These are phyloP conservation scores for Sebastes taczanowskii DNA, from an alignment of 2,797 vertebrate species.

Conservation along the genomic window DNA sequence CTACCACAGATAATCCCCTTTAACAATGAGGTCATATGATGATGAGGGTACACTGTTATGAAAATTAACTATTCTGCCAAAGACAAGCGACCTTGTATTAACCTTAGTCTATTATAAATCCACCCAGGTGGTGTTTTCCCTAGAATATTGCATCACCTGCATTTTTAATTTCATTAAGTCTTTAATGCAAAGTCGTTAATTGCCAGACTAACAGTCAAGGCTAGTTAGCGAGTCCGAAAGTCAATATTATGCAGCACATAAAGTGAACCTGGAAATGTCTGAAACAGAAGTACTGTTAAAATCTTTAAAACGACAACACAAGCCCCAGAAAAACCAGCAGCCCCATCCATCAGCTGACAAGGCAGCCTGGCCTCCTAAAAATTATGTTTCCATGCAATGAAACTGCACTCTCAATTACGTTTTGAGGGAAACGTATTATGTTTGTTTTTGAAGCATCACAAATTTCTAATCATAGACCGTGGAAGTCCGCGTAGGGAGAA, in stretches of 20 bases:
- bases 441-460: too few species aligned
- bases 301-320: background rate
- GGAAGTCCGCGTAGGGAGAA: too few species aligned
- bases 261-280: slow-evolving; percentile 8
- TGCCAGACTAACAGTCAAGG: background rate
- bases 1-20: background rate
- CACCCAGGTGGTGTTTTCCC: slow-evolving; percentile 7
- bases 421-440: too few species aligned
- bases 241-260: slow-evolving; percentile 5
- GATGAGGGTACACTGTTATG: background rate
- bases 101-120: background rate
- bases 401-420: background rate
- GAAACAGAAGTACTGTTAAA: background rate
- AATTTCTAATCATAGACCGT: too few species aligned
- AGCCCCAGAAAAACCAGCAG: background rate
- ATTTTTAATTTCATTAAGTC: background rate
- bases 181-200: background rate
- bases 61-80: slow-evolving; percentile 9
- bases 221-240: slow-evolving; percentile 1
- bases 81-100: slow-evolving; percentile 15
- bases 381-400: background rate
- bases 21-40: background rate
- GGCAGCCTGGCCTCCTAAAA: background rate
- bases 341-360: slow-evolving; percentile 6
- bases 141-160: background rate